Base-by-base conservation (phyloP, 2,888 invertebrate genomes). In the Apantesis nais region DNA sequence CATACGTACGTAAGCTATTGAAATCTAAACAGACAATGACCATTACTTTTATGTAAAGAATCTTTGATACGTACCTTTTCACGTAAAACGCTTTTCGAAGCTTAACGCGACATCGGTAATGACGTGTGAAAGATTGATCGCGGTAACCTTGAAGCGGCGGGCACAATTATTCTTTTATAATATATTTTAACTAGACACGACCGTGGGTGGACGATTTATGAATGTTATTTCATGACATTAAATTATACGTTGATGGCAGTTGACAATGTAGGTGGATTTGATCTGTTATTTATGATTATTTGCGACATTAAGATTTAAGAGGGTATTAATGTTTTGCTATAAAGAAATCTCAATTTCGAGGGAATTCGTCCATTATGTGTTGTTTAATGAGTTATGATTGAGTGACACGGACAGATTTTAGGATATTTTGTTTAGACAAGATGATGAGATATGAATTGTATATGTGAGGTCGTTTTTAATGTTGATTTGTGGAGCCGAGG, bases 71-170 rank as follows among this genome's bases (percentile, higher is more conserved):
- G 67, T 78, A 79, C 74, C 74, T 74, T 78, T 83, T 83, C 74
- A 81, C 72, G 73, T 74, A 73, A 81, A 78, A 85, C 84, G 82
- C 83, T 83, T 82, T 81, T 79, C 73, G 77, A 84, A 87, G 87
- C 82, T 83, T 83, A 83, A 86, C 86, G 86, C 85, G 90, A 86
- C 89, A 81, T 82, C 80, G 87, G 86, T 86, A 86, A 86, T 86
- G 87, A 85, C 75, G 84, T 83, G 84, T 73, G 78, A 82, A 81
- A 86, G 86, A 86, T 86, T 85, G 86, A 86, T 86, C 74, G 82
- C 76, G 31, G 67, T 75, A 77, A 83, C 85, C 83, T 90, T 83
- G 83, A 74, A 80, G 67, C 72, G 72, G 79, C 79, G 81, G 67
- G 79, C 72, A 77, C 83, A 82, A 83, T 83, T 80, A 83, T 83